phyloP scores from a whole-genome alignment of 2,797 vertebrate genomes.

The Esox lucius region DNA sequence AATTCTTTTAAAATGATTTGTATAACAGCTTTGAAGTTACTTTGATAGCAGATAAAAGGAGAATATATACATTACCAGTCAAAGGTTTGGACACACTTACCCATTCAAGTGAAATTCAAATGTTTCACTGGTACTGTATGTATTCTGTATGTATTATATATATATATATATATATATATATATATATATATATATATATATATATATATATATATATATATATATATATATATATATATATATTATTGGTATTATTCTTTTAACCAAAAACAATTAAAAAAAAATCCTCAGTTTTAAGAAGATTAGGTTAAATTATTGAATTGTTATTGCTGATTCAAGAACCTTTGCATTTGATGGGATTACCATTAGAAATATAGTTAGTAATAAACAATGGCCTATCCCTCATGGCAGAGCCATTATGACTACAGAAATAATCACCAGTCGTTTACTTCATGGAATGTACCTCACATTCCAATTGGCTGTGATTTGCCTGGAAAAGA shows the following conservation, averaged over 20 bases:
- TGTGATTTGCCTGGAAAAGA: slow-evolving; percentile 76
- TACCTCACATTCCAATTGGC: slow-evolving; percentile 64
- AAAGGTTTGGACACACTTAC: too few species aligned
- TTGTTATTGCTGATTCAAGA: neutral
- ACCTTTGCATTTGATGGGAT: neutral
- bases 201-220: too few species aligned
- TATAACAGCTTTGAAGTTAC: neutral
- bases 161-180: too few species aligned
- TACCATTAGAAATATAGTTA: neutral
- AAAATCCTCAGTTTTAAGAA: neutral
- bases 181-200: too few species aligned
- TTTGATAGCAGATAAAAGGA: neutral
- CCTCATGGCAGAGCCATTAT: slow-evolving; percentile 6
- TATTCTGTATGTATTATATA: too few species aligned
- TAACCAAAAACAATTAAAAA: too few species aligned
- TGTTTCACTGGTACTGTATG: too few species aligned
- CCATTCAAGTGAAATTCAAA: too few species aligned
- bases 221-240: too few species aligned
- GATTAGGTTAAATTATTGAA: neutral
- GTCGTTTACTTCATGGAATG: slow-evolving; percentile 51
- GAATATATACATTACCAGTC: neutral
- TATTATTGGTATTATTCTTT: too few species aligned
- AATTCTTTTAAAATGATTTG: neutral
- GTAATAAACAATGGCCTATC: neutral
- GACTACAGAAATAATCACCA: slow-evolving; percentile 47